Evolutionary conservation across 1,140 invertebrate genomes (phyloP).

Genomic region (Octopus sinensis): DNA sequence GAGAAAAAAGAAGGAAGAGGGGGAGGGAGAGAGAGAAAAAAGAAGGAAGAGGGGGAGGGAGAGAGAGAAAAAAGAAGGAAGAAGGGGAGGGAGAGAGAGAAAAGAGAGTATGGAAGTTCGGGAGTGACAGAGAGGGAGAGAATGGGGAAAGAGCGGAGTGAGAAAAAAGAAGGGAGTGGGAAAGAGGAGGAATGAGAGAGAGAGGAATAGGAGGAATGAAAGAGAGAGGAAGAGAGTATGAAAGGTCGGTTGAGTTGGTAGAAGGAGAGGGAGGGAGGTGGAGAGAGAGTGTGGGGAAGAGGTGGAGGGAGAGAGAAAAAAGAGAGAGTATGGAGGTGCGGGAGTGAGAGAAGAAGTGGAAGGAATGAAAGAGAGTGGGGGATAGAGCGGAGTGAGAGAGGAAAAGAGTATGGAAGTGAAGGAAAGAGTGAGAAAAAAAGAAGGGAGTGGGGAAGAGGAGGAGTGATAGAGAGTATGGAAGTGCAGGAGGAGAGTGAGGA

Average conservation of each 20-base stretch:
- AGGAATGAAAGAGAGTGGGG: not conserved
- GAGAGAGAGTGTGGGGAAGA: too few species aligned
- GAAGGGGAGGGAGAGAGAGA: not conserved
- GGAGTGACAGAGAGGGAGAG: not conserved
- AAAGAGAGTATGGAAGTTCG: not conserved
- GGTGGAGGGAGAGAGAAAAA: too few species aligned
- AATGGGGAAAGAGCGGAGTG: too few species aligned
- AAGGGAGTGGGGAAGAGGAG: too few species aligned
- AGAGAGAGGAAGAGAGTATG: not conserved
- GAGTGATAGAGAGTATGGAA: too few species aligned
- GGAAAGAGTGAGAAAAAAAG: too few species aligned
- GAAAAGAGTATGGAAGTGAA: too few species aligned
- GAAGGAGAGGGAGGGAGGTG: not conserved
- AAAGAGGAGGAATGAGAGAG: too few species aligned
- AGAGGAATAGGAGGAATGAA: not conserved
- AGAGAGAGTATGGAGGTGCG: too few species aligned
- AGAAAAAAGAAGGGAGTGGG: too few species aligned
- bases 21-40: not conserved
- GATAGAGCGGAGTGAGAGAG: too few species aligned
- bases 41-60: not conserved
- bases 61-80: not conserved
- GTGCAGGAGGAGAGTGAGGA: too few species aligned
- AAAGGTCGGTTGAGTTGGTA: not conserved
- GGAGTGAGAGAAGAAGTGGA: not conserved
- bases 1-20: not conserved